phyloP scores from a whole-genome alignment of 1,140 invertebrate species.

The Orchestia grillus region DNA sequence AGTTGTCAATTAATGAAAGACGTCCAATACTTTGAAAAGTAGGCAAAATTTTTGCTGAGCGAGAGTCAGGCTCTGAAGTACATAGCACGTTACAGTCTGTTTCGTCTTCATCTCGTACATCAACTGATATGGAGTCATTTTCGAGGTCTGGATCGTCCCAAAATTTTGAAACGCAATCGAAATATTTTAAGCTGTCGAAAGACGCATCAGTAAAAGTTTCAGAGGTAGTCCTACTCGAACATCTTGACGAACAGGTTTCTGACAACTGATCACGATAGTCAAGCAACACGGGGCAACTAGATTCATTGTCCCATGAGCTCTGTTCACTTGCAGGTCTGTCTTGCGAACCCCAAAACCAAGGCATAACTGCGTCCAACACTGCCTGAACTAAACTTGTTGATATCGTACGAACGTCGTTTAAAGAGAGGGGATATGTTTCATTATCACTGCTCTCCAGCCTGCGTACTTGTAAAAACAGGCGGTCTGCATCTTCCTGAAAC shows the following conservation, averaged over 20 bases:
- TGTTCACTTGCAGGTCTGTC: neutral
- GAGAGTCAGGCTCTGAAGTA: neutral
- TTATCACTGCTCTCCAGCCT: neutral
- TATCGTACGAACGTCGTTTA: neutral
- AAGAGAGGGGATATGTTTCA: neutral
- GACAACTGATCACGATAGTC: neutral
- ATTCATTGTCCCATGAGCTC: neutral
- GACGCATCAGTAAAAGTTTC: neutral
- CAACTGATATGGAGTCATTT: neutral
- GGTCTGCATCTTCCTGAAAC: neutral
- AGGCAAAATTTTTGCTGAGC: neutral
- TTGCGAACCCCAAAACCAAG: neutral
- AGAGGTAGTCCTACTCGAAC: neutral
- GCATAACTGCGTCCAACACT: neutral
- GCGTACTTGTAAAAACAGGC: neutral
- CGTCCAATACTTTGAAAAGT: neutral
- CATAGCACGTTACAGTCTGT: neutral
- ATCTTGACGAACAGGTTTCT: neutral
- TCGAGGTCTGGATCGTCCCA: neutral
- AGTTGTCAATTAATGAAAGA: neutral
- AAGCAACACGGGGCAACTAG: neutral
- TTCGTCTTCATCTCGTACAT: neutral
- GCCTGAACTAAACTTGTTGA: neutral
- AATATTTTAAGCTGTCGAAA: neutral
- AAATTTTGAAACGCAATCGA: conserved; percentile 15